A percentile compares a stretch with the other conserved stretches of the same genome.
phyloP scores from a whole-genome alignment of 2,797 vertebrate genomes.

The Typhlichthys eigenmanni region DNA sequence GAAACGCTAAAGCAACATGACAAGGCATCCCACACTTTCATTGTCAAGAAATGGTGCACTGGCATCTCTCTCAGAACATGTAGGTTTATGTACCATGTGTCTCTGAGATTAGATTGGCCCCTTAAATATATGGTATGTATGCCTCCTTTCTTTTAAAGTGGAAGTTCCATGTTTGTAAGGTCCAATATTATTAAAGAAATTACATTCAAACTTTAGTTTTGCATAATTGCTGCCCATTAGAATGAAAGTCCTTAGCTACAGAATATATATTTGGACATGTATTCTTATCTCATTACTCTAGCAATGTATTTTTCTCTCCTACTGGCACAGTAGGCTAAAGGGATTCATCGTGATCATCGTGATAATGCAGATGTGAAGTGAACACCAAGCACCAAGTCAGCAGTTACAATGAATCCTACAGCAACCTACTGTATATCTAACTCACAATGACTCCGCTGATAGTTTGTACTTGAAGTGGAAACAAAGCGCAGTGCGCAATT shows the following conservation, averaged over 20 bases:
- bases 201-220: too few relatives aligned
- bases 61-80: conserved; percentile 25
- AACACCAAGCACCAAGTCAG: conserved; percentile 7
- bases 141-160: conserved; percentile 36
- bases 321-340: conserved; percentile 14
- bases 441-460: conserved; percentile 9
- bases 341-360: conserved; percentile 22
- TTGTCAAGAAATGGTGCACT: conserved; percentile 24
- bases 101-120: conserved; percentile 59
- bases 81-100: conserved; percentile 54
- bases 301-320: background rate
- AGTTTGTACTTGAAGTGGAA: conserved; percentile 13
- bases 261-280: too few relatives aligned
- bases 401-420: conserved; percentile 8
- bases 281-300: too few relatives aligned
- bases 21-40: conserved; percentile 14
- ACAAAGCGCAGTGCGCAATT: background rate
- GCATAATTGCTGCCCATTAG: too few relatives aligned
- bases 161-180: background rate
- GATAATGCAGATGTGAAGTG: conserved; percentile 22
- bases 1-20: too few relatives aligned
- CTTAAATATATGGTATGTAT: conserved; percentile 62
- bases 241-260: too few relatives aligned
- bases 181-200: background rate
- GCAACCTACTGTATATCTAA: conserved; percentile 1